Conservation (phyloP, 2,888 invertebrate genomes). For the Geophilus truncorum region DNA sequence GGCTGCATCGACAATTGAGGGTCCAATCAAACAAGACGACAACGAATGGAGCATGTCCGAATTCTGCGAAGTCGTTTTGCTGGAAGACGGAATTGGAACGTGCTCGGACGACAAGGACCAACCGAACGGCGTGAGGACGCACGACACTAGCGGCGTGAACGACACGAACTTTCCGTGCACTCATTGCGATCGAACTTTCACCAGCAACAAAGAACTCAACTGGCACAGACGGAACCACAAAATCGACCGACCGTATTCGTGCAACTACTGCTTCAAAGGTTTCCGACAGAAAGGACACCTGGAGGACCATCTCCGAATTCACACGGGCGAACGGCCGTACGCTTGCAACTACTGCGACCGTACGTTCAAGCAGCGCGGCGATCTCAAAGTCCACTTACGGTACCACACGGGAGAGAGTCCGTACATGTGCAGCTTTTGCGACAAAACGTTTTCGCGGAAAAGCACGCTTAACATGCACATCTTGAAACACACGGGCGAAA, state of each 20-base stretch:
- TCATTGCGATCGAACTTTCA: background rate
- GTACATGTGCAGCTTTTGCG: constrained; percentile 45
- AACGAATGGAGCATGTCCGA: constrained; percentile 27
- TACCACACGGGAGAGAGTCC: constrained; percentile 42
- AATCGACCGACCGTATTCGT: constrained; percentile 21
- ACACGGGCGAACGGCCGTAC: constrained; percentile 37
- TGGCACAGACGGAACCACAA: constrained; percentile 27
- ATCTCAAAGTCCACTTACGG: constrained; percentile 25
- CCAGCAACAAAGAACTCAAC: background rate
- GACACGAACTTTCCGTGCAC: background rate
- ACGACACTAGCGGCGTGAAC: background rate
- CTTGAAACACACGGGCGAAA: constrained; percentile 42
- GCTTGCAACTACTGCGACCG: constrained; percentile 30
- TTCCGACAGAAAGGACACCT: constrained; percentile 33
- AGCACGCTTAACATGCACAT: constrained; percentile 47
- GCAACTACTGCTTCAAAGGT: constrained; percentile 29
- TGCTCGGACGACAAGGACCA: background rate
- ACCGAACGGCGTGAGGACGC: background rate
- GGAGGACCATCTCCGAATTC: constrained; percentile 38
- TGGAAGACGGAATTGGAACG: background rate
- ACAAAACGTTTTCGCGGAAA: constrained; percentile 46
- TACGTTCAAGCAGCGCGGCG: constrained; percentile 22
- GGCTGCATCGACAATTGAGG: constrained; percentile 27
- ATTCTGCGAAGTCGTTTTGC: constrained; percentile 27
- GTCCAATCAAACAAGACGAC: constrained; percentile 25